Percentiles rank a stretch among this genome's conserved stretches.
phyloP scores from a whole-genome alignment of 2,888 invertebrate genomes.

The Amphipoea oculea region DNA sequence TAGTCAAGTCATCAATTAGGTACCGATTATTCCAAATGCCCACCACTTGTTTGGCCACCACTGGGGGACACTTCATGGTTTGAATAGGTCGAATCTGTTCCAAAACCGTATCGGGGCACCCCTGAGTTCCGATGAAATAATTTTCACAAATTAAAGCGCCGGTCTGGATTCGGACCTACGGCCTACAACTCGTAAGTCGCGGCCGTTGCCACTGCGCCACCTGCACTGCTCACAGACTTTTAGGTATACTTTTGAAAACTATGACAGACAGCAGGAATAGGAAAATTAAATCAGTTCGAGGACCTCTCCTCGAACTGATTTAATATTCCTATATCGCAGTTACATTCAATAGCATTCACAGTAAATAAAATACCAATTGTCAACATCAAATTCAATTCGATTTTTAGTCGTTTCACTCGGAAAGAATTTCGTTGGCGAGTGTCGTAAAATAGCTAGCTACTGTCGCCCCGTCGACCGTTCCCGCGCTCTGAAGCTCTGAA shows the following conservation, averaged over 20 bases:
- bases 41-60: no score
- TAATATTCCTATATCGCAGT: constrained; percentile 48
- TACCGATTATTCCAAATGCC: no score
- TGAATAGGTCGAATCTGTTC: no score
- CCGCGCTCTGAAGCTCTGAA: constrained; percentile 75
- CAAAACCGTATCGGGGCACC: no score
- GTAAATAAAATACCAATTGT: constrained; percentile 72
- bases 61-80: no score
- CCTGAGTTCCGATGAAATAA: not conserved
- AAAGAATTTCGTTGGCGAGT: constrained; percentile 76
- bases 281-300: not conserved
- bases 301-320: constrained; percentile 24
- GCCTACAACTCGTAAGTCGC: not conserved
- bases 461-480: constrained; percentile 72
- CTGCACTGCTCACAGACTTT: not conserved
- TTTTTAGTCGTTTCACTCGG: constrained; percentile 74
- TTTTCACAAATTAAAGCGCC: not conserved
- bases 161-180: not conserved
- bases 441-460: constrained; percentile 79
- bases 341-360: constrained; percentile 61
- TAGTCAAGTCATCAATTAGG: no score
- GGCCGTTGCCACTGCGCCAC: not conserved
- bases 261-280: constrained; percentile 6
- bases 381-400: constrained; percentile 78
- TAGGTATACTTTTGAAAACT: not conserved